Evolutionary conservation across 2,888 invertebrate species (phyloP).

Genomic region (Drosophila subsilvestris): DNA sequence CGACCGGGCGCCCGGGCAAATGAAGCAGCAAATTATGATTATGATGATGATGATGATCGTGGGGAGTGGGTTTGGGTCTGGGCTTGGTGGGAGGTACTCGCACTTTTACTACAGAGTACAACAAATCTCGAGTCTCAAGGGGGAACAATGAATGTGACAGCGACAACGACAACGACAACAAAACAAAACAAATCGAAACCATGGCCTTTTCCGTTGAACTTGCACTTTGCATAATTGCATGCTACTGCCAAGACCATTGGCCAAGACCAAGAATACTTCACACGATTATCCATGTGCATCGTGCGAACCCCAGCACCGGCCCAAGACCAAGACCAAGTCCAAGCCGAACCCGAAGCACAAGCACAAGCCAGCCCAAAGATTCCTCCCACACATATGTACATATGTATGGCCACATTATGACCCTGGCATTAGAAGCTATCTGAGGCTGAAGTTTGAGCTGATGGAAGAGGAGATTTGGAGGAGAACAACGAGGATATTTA

Average conservation of each 20-base stretch:
- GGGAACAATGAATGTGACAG: constrained; percentile 28
- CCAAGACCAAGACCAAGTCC: constrained; percentile 30
- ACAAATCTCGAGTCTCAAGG: constrained; percentile 15
- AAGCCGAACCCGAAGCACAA: constrained; percentile 19
- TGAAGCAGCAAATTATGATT: constrained; percentile 61
- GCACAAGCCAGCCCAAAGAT: constrained; percentile 14
- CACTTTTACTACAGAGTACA: neutral
- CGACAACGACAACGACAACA: constrained; percentile 4
- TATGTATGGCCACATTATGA: neutral
- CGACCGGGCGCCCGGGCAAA: constrained; percentile 36
- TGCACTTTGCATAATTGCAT: constrained; percentile 75
- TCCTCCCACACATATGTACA: neutral
- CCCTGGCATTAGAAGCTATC: neutral
- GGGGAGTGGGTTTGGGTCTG: neutral
- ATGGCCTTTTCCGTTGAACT: constrained; percentile 65
- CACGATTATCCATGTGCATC: constrained; percentile 71
- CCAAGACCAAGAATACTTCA: constrained; percentile 50
- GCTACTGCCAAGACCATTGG: constrained; percentile 21
- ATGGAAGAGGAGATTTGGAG: too few species aligned
- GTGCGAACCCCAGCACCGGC: constrained; percentile 46
- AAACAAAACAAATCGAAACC: constrained; percentile 30
- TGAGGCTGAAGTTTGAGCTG: too few species aligned
- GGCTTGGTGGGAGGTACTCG: neutral
- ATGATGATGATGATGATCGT: constrained; percentile 22
- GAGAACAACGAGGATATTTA: too few species aligned